Base-by-base conservation (phyloP, 2,888 invertebrate genomes). In the Epistrophe grossulariae region DNA sequence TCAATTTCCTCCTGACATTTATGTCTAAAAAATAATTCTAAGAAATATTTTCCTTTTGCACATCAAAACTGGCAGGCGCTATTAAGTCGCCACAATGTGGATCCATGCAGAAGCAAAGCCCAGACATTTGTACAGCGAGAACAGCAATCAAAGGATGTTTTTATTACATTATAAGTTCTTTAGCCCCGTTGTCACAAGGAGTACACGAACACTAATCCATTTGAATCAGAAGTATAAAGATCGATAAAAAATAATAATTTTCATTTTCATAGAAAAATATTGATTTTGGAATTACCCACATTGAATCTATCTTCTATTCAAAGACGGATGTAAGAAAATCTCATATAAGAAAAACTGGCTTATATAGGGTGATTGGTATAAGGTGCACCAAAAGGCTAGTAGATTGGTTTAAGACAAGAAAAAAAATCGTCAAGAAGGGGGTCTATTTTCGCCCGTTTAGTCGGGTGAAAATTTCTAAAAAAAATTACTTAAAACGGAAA, bases 161-260 rank as follows among this genome's bases (percentile, higher is more conserved):
- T 62, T 62, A 62, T 62, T 62, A 24, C 62, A 62, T 62, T 62
- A n/a, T n/a, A 24, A 62, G 43, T 43, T 43, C 62, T n/a, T 43
- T 62, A 40, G 55, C n/a, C n/a, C 15, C 15, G 31, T 55, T 40
- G 40, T 15, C 62, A 43, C 40, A 40, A 40, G 60, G 13, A 19
- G 40, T 62, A 55, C 28, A 62, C 24, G 40, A 62, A 43, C 40
- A 40, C 9, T 7, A 40, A 38, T 38, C 38, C 35, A 38, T 40
- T 3, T 4, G 24, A 43, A 24, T 5, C 13, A 40, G 19, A 4
- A 11, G 4, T 3, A 35, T 19, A 19, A 24, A 40, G 13, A 43
- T 43, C 24, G 60, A 40, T 62, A n/a, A n/a, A 19, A 60, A 40
- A 60, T 13, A 60, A 60, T 38, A 17, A 17, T 40, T 60, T 60